Evolutionary conservation across 2,113 vertebrate genomes (phyloP).

Genomic region (Python bivittatus): DNA sequence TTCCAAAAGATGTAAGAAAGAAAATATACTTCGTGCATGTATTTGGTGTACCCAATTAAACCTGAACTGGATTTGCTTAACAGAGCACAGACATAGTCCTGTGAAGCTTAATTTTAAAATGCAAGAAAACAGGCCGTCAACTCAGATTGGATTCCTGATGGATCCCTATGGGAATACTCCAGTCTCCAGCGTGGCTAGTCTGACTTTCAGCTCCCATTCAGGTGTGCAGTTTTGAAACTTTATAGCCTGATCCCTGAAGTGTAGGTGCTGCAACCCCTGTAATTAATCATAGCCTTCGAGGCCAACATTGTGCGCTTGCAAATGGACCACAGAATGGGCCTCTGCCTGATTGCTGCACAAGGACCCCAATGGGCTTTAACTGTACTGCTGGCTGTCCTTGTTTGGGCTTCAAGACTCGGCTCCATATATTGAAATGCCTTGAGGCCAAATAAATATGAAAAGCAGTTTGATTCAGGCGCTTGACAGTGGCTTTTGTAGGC

Average conservation of each 20-base stretch:
- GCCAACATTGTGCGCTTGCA: neutral
- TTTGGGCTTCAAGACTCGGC: constrained; percentile 67
- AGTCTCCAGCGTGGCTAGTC: neutral
- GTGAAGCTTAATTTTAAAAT: neutral
- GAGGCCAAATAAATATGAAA: constrained; percentile 74
- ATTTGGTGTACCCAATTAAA: neutral
- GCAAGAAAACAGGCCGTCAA: neutral
- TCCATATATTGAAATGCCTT: constrained; percentile 56
- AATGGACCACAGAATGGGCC: neutral
- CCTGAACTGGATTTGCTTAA: neutral
- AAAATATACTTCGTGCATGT: neutral
- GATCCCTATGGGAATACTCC: neutral
- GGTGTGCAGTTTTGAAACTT: neutral
- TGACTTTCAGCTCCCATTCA: neutral
- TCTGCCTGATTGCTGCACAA: neutral
- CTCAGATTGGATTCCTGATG: neutral
- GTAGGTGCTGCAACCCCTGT: neutral
- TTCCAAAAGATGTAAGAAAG: neutral
- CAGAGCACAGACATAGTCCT: neutral
- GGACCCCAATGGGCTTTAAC: neutral
- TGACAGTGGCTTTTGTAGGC: constrained; percentile 70
- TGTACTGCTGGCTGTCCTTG: constrained; percentile 60
- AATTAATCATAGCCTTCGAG: constrained; percentile 5
- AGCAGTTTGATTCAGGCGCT: constrained; percentile 72
- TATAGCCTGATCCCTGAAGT: neutral